phyloP scores from a whole-genome alignment of 2,888 invertebrate genomes.

The Alentia gelatinosa region DNA sequence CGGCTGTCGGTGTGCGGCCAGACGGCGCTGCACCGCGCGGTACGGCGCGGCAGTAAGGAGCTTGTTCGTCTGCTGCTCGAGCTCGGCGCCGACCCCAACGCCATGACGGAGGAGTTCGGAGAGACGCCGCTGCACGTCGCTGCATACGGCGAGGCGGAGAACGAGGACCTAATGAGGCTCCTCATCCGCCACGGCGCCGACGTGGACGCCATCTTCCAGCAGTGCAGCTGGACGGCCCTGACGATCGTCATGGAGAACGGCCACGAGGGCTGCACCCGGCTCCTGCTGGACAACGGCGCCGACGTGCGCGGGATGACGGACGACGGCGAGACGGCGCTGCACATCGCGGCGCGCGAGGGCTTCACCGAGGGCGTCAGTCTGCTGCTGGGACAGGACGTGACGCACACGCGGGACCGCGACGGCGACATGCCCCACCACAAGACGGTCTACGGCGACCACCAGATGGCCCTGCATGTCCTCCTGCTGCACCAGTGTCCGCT shows the following conservation, averaged over 20 bases:
- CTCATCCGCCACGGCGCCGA: conserved; percentile 15
- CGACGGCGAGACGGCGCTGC: conserved; percentile 28
- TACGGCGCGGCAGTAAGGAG: conserved; percentile 23
- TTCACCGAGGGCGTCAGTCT: conserved; percentile 19
- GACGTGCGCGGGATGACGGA: conserved; percentile 24
- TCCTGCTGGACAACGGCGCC: conserved; percentile 30
- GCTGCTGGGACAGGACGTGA: neutral
- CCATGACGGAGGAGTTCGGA: conserved; percentile 15
- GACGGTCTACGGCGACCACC: conserved; percentile 30
- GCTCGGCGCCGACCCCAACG: neutral
- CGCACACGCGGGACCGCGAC: neutral
- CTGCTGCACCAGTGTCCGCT: neutral
- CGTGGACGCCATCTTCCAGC: conserved; percentile 36
- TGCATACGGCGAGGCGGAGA: conserved; percentile 28
- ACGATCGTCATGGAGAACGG: conserved; percentile 39
- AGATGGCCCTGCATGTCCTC: conserved; percentile 13
- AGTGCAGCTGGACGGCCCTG: conserved; percentile 39
- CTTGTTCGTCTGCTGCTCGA: neutral
- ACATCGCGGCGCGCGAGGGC: conserved; percentile 38
- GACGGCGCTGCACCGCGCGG: conserved; percentile 21
- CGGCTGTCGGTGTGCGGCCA: conserved; percentile 21
- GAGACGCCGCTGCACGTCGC: conserved; percentile 44
- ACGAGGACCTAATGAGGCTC: conserved; percentile 25
- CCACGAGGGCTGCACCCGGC: conserved; percentile 20
- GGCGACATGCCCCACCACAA: conserved; percentile 47